Conservation (phyloP, 2,888 invertebrate genomes). For the Parapristionchus giblindavisi region DNA sequence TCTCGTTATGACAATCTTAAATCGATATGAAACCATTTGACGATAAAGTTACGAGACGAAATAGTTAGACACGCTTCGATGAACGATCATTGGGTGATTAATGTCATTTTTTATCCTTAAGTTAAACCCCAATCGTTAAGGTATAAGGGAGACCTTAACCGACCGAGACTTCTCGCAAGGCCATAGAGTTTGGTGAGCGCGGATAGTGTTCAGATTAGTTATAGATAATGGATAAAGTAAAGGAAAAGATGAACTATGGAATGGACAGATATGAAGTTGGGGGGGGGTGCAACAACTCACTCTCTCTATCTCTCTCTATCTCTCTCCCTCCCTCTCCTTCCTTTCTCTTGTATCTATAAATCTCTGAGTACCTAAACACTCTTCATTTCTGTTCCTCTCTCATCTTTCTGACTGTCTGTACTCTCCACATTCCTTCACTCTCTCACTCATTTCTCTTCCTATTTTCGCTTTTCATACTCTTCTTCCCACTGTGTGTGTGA, state of each 20-base stretch:
- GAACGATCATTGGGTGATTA: too few species aligned
- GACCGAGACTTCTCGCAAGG: too few species aligned
- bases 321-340: slow-evolving; percentile 16
- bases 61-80: too few species aligned
- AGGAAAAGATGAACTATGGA: slow-evolving; percentile 33
- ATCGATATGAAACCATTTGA: too few species aligned
- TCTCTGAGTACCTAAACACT: neutral
- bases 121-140: too few species aligned
- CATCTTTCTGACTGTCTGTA: neutral
- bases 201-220: neutral
- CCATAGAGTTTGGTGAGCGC: neutral
- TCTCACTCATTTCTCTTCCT: neutral
- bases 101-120: too few species aligned
- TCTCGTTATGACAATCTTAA: too few species aligned
- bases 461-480: neutral
- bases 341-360: neutral
- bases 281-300: slow-evolving; percentile 31
- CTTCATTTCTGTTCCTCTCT: slow-evolving; percentile 20
- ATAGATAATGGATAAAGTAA: neutral
- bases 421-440: neutral
- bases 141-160: too few species aligned
- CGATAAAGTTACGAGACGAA: too few species aligned
- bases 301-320: slow-evolving; percentile 34
- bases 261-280: neutral
- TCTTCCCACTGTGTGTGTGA: neutral